Conservation (phyloP, 2,888 invertebrate genomes). For the Cephus nigrinus region DNA sequence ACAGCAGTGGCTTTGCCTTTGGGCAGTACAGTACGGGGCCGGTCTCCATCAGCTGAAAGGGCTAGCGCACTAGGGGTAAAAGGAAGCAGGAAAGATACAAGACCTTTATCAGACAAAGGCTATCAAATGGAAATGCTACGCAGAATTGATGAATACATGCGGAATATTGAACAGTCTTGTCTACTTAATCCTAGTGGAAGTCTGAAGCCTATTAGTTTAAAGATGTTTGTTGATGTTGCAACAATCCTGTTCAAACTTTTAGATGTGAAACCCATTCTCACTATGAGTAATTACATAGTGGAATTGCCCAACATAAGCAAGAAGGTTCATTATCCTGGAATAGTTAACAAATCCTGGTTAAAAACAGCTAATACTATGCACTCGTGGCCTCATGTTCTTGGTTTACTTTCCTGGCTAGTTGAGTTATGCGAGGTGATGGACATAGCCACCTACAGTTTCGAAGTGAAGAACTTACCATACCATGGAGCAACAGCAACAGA, state of each 20-base stretch:
- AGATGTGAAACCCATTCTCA: slow-evolving; percentile 45
- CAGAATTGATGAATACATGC: slow-evolving; percentile 54
- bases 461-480: slow-evolving; percentile 51
- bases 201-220: slow-evolving; percentile 54
- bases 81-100: slow-evolving; percentile 50
- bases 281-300: slow-evolving; percentile 53
- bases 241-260: slow-evolving; percentile 45
- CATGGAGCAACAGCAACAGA: slow-evolving; percentile 30
- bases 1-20: slow-evolving; percentile 22
- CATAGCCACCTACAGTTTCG: slow-evolving; percentile 44
- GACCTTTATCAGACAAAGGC: slow-evolving; percentile 52
- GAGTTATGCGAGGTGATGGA: slow-evolving; percentile 66
- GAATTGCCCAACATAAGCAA: slow-evolving; percentile 69
- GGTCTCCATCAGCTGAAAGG: slow-evolving; percentile 55
- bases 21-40: slow-evolving; percentile 27
- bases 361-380: slow-evolving; percentile 72
- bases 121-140: slow-evolving; percentile 52
- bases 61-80: slow-evolving; percentile 42
- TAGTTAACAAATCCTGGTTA: slow-evolving; percentile 71
- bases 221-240: slow-evolving; percentile 55
- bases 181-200: slow-evolving; percentile 53
- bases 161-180: slow-evolving; percentile 30
- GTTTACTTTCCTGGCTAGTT: slow-evolving; percentile 69
- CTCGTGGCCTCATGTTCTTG: slow-evolving; percentile 71
- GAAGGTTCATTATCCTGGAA: slow-evolving; percentile 70